phyloP scores from a whole-genome alignment of 2,113 vertebrate genomes.

The Pavo muticus region DNA sequence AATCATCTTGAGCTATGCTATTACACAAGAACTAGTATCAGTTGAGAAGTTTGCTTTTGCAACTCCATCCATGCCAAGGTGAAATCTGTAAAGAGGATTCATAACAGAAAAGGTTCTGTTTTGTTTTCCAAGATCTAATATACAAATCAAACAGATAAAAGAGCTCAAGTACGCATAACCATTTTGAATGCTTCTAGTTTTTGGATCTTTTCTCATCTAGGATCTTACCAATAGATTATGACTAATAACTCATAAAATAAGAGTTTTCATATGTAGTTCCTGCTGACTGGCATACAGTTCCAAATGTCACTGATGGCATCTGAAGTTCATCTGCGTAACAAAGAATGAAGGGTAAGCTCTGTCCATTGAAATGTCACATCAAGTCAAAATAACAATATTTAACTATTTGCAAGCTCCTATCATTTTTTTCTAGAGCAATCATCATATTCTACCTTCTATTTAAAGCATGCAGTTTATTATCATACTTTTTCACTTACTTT shows the following conservation, averaged over 20 bases:
- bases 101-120: background rate
- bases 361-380: background rate
- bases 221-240: background rate
- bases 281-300: background rate
- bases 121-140: background rate
- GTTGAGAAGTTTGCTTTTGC: constrained; percentile 37
- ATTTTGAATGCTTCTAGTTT: background rate
- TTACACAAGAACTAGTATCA: constrained; percentile 36
- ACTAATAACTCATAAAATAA: background rate
- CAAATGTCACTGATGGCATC: background rate
- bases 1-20: constrained; percentile 60
- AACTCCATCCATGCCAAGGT: background rate
- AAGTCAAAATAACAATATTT: background rate
- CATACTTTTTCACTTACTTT: background rate
- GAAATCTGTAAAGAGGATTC: background rate
- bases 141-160: background rate
- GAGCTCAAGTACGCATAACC: background rate
- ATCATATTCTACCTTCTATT: constrained; percentile 7
- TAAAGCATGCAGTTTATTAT: constrained; percentile 1
- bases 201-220: background rate
- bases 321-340: background rate
- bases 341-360: background rate
- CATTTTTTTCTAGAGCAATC: background rate
- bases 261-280: background rate
- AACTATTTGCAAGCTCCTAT: background rate